Evolutionary conservation across 2,888 invertebrate species (phyloP).

Genomic region (Cryptus armator): DNA sequence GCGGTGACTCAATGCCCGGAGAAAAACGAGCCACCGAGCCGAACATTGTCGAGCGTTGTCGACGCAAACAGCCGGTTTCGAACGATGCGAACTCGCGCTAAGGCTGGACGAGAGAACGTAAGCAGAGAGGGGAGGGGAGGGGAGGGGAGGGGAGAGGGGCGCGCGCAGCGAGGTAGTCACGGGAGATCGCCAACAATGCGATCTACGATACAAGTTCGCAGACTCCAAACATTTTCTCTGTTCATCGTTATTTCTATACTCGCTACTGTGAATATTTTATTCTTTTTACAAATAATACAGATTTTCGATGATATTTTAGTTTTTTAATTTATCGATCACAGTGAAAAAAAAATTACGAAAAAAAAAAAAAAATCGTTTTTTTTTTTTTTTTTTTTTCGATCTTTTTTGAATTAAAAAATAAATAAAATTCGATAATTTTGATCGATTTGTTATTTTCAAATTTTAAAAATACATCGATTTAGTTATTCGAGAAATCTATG

Average conservation of each 20-base stretch:
- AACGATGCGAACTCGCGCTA: constrained; percentile 33
- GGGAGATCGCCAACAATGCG: neutral
- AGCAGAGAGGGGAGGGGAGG: constrained; percentile 24
- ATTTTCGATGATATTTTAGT: too few relatives aligned
- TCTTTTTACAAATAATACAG: neutral
- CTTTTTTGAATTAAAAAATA: too few relatives aligned
- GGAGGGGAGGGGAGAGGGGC: constrained; percentile 30
- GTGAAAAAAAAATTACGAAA: too few relatives aligned
- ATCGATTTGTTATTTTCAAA: too few relatives aligned
- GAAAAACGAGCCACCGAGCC: constrained; percentile 52
- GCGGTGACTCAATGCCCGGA: constrained; percentile 64
- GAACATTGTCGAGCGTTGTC: constrained; percentile 48
- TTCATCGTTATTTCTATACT: neutral
- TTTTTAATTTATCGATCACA: too few relatives aligned
- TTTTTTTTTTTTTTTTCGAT: too few relatives aligned
- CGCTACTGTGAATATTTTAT: neutral
- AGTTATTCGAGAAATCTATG: too few relatives aligned
- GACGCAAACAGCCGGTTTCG: constrained; percentile 47
- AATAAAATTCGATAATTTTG: too few relatives aligned
- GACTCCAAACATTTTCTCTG: too few relatives aligned
- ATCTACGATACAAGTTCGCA: too few relatives aligned
- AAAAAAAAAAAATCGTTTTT: too few relatives aligned
- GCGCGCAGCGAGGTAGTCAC: constrained; percentile 25
- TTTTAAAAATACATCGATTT: too few relatives aligned
- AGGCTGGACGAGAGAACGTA: constrained; percentile 7